Evolutionary conservation across 2,113 vertebrate species (phyloP).

Genomic region (Stigmatopora nigra): DNA sequence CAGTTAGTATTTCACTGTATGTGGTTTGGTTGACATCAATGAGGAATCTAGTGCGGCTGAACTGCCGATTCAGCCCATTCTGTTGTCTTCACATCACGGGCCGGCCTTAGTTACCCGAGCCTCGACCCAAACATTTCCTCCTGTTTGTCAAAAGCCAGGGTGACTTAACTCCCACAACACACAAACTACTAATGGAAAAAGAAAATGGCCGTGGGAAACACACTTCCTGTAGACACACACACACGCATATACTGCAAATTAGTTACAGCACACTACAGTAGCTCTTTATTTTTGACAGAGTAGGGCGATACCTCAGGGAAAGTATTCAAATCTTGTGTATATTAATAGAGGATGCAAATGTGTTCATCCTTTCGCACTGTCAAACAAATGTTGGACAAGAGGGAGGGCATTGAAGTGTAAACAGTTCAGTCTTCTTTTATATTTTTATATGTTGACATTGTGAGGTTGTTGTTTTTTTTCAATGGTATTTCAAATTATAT

Average conservation of each 20-base stretch:
- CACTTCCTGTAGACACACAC: slow-evolving; percentile 39
- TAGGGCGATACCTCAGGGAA: slow-evolving; percentile 37
- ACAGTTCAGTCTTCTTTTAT: background rate
- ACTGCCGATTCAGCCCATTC: slow-evolving; percentile 14
- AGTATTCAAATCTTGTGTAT: slow-evolving; percentile 48
- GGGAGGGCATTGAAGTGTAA: background rate
- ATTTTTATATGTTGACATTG: too few relatives aligned
- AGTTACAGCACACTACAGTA: slow-evolving; percentile 29
- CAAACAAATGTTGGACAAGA: background rate
- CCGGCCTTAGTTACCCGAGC: slow-evolving; percentile 63
- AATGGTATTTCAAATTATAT: too few relatives aligned
- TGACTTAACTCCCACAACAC: slow-evolving; percentile 40
- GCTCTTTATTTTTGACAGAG: slow-evolving; percentile 32
- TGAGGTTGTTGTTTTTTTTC: too few relatives aligned
- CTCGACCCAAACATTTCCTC: slow-evolving; percentile 62
- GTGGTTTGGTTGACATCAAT: slow-evolving; percentile 1
- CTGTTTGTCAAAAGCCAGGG: slow-evolving; percentile 44
- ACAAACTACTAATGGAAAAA: slow-evolving; percentile 65
- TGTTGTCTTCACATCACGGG: slow-evolving; percentile 26
- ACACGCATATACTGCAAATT: slow-evolving; percentile 1
- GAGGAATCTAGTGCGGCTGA: slow-evolving; percentile 14
- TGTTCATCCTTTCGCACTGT: slow-evolving; percentile 16
- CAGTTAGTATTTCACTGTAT: background rate
- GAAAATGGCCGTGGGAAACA: slow-evolving; percentile 33
- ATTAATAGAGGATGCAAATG: slow-evolving; percentile 38